A percentile compares a stretch with the other conserved stretches of the same genome.
Evolutionary conservation across 2,113 vertebrate genomes (phyloP).

Genomic region (Brachyhypopomus gauderio): DNA sequence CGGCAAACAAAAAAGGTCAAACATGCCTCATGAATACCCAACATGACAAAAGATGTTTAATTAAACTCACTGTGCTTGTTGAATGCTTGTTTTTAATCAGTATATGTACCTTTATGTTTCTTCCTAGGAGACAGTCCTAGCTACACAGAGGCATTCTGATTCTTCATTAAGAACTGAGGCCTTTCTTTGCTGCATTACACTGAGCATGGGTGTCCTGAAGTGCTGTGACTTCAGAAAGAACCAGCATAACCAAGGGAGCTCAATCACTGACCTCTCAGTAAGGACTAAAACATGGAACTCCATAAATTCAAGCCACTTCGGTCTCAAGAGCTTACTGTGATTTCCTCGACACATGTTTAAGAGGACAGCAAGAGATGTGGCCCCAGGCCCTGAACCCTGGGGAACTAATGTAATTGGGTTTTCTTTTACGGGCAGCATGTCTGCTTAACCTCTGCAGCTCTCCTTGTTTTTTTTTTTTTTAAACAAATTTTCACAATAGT

Average conservation of each 20-base stretch:
- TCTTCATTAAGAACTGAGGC: conserved; percentile 26
- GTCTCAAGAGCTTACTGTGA: neutral
- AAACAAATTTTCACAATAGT: too few relatives aligned
- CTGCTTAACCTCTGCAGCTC: conserved; percentile 21
- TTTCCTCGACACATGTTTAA: conserved; percentile 28
- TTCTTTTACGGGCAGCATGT: conserved; percentile 24
- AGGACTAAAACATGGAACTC: neutral
- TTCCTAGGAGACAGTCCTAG: conserved; percentile 2
- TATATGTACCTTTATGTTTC: conserved; percentile 9
- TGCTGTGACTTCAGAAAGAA: neutral
- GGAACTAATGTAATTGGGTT: conserved; percentile 40
- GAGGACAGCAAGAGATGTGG: conserved; percentile 20
- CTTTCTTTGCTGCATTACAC: conserved; percentile 12
- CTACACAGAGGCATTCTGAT: neutral
- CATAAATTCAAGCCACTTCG: neutral
- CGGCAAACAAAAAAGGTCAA: too few relatives aligned
- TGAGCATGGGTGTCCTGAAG: conserved; percentile 3
- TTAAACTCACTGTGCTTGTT: neutral
- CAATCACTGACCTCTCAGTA: neutral
- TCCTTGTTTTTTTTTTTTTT: conserved; percentile 3
- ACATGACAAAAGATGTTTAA: neutral
- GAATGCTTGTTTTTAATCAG: conserved; percentile 11
- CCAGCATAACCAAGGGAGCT: neutral
- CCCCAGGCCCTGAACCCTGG: conserved; percentile 28
- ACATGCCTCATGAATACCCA: too few relatives aligned